Conservation (phyloP, 2,113 vertebrate species). For the Sminthopsis crassicaudata region DNA sequence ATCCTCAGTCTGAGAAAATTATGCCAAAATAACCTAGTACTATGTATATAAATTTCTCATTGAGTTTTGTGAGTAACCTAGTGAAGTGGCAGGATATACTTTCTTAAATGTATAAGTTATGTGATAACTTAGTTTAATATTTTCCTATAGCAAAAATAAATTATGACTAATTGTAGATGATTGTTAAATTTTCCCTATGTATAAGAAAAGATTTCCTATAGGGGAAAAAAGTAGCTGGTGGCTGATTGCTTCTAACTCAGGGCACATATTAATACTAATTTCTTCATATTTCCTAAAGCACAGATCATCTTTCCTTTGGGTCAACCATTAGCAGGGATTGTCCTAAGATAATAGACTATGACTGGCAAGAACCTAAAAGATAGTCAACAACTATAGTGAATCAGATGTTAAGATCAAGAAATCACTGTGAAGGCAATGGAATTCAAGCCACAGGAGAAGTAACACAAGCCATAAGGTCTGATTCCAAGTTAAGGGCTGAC, state of each 20-base stretch:
- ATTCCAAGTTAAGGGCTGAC: background rate
- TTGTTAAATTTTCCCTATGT: constrained; percentile 6
- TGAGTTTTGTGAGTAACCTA: constrained; percentile 55
- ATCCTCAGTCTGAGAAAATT: too few relatives aligned
- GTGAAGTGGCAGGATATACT: constrained; percentile 57
- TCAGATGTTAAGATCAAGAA: background rate
- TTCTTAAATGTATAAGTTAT: constrained; percentile 62
- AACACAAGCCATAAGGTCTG: background rate
- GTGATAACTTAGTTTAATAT: constrained; percentile 49
- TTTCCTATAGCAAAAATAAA: constrained; percentile 52
- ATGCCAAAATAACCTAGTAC: too few relatives aligned
- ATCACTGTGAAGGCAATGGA: constrained; percentile 2
- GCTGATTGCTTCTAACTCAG: background rate
- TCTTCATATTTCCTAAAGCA: background rate
- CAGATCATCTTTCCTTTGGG: background rate
- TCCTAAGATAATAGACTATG: background rate
- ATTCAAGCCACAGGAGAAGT: too few relatives aligned
- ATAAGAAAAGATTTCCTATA: background rate
- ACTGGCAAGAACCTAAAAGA: background rate
- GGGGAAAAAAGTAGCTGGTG: background rate
- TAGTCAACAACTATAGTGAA: constrained; percentile 5
- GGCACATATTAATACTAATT: background rate
- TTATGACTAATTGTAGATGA: constrained; percentile 51
- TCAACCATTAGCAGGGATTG: background rate
- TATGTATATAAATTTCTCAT: constrained; percentile 68